phyloP scores from a whole-genome alignment of 2,797 vertebrate genomes.

The Anniella stebbinsi region DNA sequence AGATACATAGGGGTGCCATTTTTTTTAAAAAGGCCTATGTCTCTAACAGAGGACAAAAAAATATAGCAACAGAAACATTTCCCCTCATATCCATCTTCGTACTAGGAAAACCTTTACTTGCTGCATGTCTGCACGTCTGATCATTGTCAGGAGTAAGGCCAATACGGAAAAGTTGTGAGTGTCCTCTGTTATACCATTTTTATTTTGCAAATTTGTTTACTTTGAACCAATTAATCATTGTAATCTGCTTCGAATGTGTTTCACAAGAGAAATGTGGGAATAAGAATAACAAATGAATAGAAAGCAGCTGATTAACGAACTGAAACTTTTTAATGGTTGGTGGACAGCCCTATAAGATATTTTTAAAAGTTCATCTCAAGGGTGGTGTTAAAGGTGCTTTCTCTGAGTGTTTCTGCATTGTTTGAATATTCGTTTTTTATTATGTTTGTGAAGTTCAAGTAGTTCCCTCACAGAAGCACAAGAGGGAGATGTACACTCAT shows the following conservation, averaged over 20 bases:
- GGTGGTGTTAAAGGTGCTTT: neutral
- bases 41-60: too few relatives aligned
- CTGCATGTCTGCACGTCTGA: too few relatives aligned
- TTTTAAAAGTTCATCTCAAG: neutral
- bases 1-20: neutral
- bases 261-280: neutral
- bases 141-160: neutral
- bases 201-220: neutral
- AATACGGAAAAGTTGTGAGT: neutral
- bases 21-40: neutral
- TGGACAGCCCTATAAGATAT: neutral
- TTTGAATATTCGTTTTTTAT: neutral
- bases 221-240: neutral
- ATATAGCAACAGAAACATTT: too few relatives aligned
- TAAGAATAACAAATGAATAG: neutral
- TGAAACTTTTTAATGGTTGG: too few relatives aligned
- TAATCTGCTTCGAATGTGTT: neutral
- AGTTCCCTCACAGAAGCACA: neutral
- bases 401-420: neutral
- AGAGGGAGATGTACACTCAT: conserved; percentile 12
- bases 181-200: neutral
- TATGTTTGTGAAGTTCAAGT: neutral
- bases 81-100: too few relatives aligned
- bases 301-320: neutral
- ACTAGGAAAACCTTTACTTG: too few relatives aligned